These are phyloP conservation scores for Heteromurus nitidus DNA, from an alignment of 2,888 invertebrate species.

Conservation along the genomic window DNA sequence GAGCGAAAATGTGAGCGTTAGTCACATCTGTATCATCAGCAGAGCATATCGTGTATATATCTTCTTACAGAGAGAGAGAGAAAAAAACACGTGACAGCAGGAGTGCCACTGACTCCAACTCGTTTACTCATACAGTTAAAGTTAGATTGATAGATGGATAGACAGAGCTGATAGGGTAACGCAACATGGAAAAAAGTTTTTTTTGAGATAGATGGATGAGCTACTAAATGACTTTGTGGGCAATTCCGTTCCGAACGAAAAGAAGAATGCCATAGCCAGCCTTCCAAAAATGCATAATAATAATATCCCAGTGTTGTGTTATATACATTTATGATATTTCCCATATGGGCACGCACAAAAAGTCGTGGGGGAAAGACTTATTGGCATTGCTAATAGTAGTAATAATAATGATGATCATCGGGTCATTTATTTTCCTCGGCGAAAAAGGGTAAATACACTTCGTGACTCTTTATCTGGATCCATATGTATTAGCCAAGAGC, in stretches of 20 bases:
- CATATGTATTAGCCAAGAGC: constrained; percentile 20
- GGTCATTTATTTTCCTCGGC: constrained; percentile 43
- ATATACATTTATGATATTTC: constrained; percentile 1
- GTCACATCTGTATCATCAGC: constrained; percentile 40
- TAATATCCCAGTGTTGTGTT: too few species aligned
- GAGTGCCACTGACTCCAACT: constrained; percentile 39
- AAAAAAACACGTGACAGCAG: constrained; percentile 46
- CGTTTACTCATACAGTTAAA: constrained; percentile 28
- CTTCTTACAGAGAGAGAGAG: too few species aligned
- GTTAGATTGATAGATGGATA: constrained; percentile 42
- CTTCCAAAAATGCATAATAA: constrained; percentile 15
- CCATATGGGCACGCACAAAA: constrained; percentile 38
- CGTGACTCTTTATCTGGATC: constrained; percentile 25
- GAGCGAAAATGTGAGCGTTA: constrained; percentile 9
- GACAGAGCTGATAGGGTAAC: constrained; percentile 23
- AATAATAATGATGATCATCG: constrained; percentile 50
- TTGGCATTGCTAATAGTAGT: constrained; percentile 47
- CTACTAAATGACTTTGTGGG: constrained; percentile 49
- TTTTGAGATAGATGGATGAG: constrained; percentile 44
- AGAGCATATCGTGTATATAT: constrained; percentile 16
- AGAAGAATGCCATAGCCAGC: too few species aligned
- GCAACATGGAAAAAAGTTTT: constrained; percentile 8
- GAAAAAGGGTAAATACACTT: constrained; percentile 23
- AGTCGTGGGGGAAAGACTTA: constrained; percentile 15
- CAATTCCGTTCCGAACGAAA: too few species aligned